Evolutionary conservation across 2,797 vertebrate genomes (phyloP).

Genomic region (Ptychadena robeensis): DNA sequence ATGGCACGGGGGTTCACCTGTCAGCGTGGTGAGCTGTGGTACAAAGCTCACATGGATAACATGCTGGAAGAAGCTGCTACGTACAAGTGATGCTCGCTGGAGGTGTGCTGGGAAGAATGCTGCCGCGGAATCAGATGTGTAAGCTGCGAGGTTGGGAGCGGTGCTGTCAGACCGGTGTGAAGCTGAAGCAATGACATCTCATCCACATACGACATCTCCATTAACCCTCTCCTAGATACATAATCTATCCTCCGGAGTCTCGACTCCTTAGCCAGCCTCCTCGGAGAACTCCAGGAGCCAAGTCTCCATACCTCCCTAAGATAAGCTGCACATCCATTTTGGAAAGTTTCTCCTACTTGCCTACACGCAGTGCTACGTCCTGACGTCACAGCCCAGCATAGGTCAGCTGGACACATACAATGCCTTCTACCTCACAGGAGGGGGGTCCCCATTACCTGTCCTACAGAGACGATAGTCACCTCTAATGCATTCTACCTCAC

Average conservation of each 20-base stretch:
- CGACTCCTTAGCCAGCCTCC: not conserved
- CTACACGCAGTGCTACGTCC: constrained; percentile 72
- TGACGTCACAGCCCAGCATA: constrained; percentile 76
- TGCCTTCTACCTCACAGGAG: constrained; percentile 39
- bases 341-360: constrained; percentile 63
- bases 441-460: constrained; percentile 6
- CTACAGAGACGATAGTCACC: too few species aligned
- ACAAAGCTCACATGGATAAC: too few species aligned
- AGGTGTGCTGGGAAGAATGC: not conserved
- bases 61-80: not conserved
- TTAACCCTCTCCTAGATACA: constrained; percentile 17
- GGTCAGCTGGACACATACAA: constrained; percentile 66
- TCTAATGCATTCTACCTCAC: too few species aligned
- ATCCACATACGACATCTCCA: constrained; percentile 22
- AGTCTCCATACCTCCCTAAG: constrained; percentile 6
- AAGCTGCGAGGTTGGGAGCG: not conserved
- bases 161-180: constrained; percentile 6
- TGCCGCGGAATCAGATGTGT: not conserved
- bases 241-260: not conserved
- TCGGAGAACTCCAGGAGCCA: not conserved
- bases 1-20: too few species aligned
- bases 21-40: too few species aligned
- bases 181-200: constrained; percentile 15
- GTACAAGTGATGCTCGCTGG: not conserved
- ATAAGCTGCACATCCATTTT: constrained; percentile 58